Evolutionary conservation across 2,888 invertebrate genomes (phyloP), one percentile per base, ranked within the genome.

Genomic region (Lacanobia oleracea): DNA sequence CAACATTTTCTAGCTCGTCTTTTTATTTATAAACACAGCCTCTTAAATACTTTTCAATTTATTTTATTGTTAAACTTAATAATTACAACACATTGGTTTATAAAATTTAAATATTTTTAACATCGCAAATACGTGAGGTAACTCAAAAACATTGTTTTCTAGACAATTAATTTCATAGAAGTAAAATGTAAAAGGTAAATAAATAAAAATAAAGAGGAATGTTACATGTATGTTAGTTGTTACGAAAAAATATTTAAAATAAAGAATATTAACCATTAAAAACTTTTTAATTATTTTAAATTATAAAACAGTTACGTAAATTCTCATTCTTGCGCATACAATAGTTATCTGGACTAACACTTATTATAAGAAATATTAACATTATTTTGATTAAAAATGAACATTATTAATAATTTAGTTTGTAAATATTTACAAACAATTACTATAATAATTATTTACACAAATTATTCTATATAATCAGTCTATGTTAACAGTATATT

Each of bases 401-500:
- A 81, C 81, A 75, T 88, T 82, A 87, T 86, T 84, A 69, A 75
- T 83, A 82, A 79, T 82, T 84, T 70, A 56, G 75, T 79, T 69
- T 86, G 82, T 71, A 79, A 87, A 81, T 87, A 86, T 87, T 86
- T 89, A 91, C 90, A 90, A 88, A 88, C 87, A 81, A 79, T 79
- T 59, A 70, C 59, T 78, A 69, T 71, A n/a, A 64, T 72, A 71
- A 69, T 86, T 84, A 77, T 84, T 83, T 84, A 83, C 86, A 84
- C 87, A 82, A 85, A 89, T 89, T 91, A 90, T 87, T 88, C 89
- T 93, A 92, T 88, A 86, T 91, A 93, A 92, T 94, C 94, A 94
- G 94, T 94, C 94, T 94, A 94, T 94, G 84, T 91, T 92, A 94
- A 93, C 88, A 90, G 78, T 90, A 90, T 88, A 79, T 73, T 67